Conservation (phyloP, 1,140 invertebrate species). For the Zophobas atratus region DNA sequence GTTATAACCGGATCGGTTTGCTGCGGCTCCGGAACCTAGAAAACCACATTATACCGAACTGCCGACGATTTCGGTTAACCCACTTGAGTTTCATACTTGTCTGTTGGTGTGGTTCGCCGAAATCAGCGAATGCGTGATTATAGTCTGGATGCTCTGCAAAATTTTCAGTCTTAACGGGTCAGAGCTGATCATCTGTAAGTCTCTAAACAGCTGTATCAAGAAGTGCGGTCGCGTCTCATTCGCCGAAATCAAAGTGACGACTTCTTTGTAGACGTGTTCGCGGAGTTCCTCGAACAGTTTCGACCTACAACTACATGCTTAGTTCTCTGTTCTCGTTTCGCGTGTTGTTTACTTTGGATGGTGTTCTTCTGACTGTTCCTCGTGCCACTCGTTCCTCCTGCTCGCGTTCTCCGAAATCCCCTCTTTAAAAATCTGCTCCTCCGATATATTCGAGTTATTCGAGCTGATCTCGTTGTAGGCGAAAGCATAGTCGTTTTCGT, state of each 20-base stretch:
- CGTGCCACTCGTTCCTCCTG: slow-evolving; percentile 59
- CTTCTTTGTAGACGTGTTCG: slow-evolving; percentile 79
- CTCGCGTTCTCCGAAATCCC: slow-evolving; percentile 40
- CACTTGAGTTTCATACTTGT: slow-evolving; percentile 50
- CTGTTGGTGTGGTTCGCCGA: slow-evolving; percentile 49
- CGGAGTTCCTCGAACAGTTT: slow-evolving; percentile 77
- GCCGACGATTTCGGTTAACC: background rate
- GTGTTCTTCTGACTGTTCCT: slow-evolving; percentile 47
- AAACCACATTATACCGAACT: background rate
- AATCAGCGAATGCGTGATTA: slow-evolving; percentile 62
- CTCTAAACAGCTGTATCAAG: slow-evolving; percentile 77
- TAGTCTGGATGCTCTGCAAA: slow-evolving; percentile 72
- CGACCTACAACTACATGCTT: slow-evolving; percentile 60
- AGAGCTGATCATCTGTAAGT: slow-evolving; percentile 77
- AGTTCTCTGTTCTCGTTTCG: background rate
- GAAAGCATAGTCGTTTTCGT: slow-evolving; percentile 24
- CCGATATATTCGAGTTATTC: slow-evolving; percentile 51
- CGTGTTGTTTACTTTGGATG: slow-evolving; percentile 53
- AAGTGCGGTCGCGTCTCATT: slow-evolving; percentile 80
- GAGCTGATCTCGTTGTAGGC: slow-evolving; percentile 38
- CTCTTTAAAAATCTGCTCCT: slow-evolving; percentile 55
- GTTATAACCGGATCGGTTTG: slow-evolving; percentile 4
- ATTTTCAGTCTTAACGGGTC: slow-evolving; percentile 76
- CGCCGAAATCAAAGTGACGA: slow-evolving; percentile 78
- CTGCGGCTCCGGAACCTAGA: slow-evolving; percentile 16